Evolutionary conservation across 2,113 vertebrate genomes (phyloP).

Genomic region (Syngnathoides biaculeatus): DNA sequence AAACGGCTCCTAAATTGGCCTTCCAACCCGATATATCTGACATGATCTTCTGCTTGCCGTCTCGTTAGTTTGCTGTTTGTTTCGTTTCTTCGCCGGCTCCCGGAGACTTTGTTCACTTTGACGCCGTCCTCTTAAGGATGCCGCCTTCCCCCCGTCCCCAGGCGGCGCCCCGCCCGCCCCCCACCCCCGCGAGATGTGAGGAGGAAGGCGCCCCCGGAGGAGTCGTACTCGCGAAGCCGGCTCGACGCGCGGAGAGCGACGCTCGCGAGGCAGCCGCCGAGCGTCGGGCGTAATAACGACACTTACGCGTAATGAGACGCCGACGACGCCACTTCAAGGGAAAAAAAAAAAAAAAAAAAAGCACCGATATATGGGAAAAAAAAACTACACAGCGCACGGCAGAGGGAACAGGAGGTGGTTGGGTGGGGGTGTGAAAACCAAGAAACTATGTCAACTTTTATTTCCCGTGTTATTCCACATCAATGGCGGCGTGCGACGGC

Average conservation of each 20-base stretch:
- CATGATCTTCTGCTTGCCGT: slow-evolving; percentile 63
- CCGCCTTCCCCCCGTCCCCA: slow-evolving; percentile 68
- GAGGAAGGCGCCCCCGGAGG: slow-evolving; percentile 70
- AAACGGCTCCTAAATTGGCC: slow-evolving; percentile 72
- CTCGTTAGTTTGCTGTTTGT: slow-evolving; percentile 77
- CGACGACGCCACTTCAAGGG: slow-evolving; percentile 68
- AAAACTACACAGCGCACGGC: slow-evolving; percentile 62
- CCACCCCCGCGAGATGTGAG: slow-evolving; percentile 74
- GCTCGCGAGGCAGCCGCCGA: slow-evolving; percentile 41
- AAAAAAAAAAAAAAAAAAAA: slow-evolving; percentile 59
- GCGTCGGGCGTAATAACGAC: slow-evolving; percentile 67
- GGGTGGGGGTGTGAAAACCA: slow-evolving; percentile 49
- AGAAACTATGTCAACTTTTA: slow-evolving; percentile 78
- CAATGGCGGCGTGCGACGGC: slow-evolving; percentile 68
- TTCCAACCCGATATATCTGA: slow-evolving; percentile 71
- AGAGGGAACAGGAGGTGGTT: slow-evolving; percentile 23
- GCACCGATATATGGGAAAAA: slow-evolving; percentile 66
- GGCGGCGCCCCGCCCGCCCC: too few relatives aligned
- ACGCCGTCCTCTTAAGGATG: slow-evolving; percentile 73
- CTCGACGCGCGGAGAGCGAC: slow-evolving; percentile 63
- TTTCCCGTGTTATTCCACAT: slow-evolving; percentile 75
- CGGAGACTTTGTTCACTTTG: slow-evolving; percentile 72
- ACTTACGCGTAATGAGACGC: slow-evolving; percentile 74
- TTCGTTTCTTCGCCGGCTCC: slow-evolving; percentile 66
- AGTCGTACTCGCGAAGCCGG: slow-evolving; percentile 77